Conservation (phyloP, 2,888 invertebrate species). For the Mimas tiliae region DNA sequence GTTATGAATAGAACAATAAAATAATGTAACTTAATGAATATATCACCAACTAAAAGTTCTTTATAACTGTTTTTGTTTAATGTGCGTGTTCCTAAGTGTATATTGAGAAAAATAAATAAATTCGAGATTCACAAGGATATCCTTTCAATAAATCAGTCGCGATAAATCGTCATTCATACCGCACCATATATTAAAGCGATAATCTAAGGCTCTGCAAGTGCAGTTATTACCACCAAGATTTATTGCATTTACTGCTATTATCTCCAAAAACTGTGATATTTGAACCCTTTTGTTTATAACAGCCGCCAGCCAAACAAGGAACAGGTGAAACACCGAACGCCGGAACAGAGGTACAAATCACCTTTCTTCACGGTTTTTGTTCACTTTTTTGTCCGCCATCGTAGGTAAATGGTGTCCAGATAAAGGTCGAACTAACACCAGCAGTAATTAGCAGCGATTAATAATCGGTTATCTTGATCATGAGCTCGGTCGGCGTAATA, state of each 20-base stretch:
- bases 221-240: constrained; percentile 80
- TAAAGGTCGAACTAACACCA: constrained; percentile 83
- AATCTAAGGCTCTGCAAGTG: constrained; percentile 74
- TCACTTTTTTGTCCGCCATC: constrained; percentile 64
- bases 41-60: not conserved
- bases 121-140: constrained; percentile 41
- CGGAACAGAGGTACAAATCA: constrained; percentile 63
- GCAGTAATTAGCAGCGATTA: constrained; percentile 84
- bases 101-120: constrained; percentile 22
- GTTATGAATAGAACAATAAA: too few species aligned
- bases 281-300: constrained; percentile 79
- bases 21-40: too few species aligned
- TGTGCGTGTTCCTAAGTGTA: not conserved
- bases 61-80: not conserved
- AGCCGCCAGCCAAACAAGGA: constrained; percentile 78
- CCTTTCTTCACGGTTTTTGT: constrained; percentile 82
- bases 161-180: constrained; percentile 52
- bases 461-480: constrained; percentile 84
- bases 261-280: constrained; percentile 81
- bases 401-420: constrained; percentile 80
- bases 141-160: constrained; percentile 67
- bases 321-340: constrained; percentile 75
- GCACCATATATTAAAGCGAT: constrained; percentile 66
- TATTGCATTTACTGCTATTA: constrained; percentile 74
- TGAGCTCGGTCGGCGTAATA: constrained; percentile 67